Conservation (phyloP, 2,888 invertebrate species). For the Melikaiella ostensackeni region DNA sequence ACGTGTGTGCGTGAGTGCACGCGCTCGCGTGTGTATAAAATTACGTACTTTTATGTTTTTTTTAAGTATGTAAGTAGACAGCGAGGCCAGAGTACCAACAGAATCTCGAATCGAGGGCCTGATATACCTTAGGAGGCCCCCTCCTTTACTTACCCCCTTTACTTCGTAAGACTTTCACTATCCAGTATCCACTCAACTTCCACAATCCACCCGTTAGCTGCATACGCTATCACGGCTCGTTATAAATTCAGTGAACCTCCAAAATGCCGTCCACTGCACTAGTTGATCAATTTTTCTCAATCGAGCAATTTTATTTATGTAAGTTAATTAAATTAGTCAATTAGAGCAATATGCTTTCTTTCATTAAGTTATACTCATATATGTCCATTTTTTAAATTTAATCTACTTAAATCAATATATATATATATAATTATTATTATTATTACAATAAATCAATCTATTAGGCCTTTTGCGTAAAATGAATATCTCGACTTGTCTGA, state of each 20-base stretch:
- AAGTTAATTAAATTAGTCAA: too few relatives aligned
- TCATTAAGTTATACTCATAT: neutral
- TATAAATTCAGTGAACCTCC: slow-evolving; percentile 68
- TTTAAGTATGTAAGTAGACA: slow-evolving; percentile 68
- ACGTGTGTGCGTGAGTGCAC: slow-evolving; percentile 45
- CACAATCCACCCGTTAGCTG: slow-evolving; percentile 62
- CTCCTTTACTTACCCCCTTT: slow-evolving; percentile 54
- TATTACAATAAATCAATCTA: too few relatives aligned
- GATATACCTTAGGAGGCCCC: slow-evolving; percentile 75
- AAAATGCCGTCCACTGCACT: slow-evolving; percentile 59
- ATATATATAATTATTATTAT: too few relatives aligned
- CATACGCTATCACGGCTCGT: slow-evolving; percentile 66
- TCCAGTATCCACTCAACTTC: slow-evolving; percentile 41
- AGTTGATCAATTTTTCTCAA: slow-evolving; percentile 38
- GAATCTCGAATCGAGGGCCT: slow-evolving; percentile 74
- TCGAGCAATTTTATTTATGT: neutral
- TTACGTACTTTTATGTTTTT: slow-evolving; percentile 15
- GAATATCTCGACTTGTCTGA: too few relatives aligned
- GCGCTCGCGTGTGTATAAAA: slow-evolving; percentile 62
- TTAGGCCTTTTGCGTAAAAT: too few relatives aligned
- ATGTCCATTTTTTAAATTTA: too few relatives aligned
- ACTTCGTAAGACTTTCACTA: slow-evolving; percentile 73
- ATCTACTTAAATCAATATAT: too few relatives aligned
- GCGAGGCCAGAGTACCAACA: slow-evolving; percentile 75
- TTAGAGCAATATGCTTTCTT: neutral